phyloP scores from a whole-genome alignment of 2,888 invertebrate genomes.

The Brenthis daphne region DNA sequence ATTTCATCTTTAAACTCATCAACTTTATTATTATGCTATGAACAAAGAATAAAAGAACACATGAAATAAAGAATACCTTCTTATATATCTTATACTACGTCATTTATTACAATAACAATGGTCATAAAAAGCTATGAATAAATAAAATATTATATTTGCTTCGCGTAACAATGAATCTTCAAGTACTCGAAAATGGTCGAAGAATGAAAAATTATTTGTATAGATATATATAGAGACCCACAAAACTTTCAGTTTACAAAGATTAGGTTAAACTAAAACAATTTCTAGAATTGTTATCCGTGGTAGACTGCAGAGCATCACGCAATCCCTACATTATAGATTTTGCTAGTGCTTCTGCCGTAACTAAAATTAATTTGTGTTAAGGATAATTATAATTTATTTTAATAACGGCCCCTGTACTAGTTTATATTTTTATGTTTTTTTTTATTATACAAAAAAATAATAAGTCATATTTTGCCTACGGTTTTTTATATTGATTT shows the following conservation, averaged over 20 bases:
- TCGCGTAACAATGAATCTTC: too few relatives aligned
- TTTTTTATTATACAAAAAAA: neutral
- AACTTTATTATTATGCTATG: too few relatives aligned
- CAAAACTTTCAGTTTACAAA: slow-evolving; percentile 6
- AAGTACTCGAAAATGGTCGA: neutral
- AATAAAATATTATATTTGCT: too few relatives aligned
- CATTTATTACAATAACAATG: too few relatives aligned
- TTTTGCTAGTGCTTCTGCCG: slow-evolving; percentile 8
- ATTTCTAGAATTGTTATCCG: slow-evolving; percentile 19
- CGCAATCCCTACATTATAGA: slow-evolving; percentile 22
- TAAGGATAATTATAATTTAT: slow-evolving; percentile 5
- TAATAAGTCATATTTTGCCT: too few relatives aligned
- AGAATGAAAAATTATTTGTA: neutral
- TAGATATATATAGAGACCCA: slow-evolving; percentile 1
- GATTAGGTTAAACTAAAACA: slow-evolving; percentile 18
- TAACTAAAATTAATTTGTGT: slow-evolving; percentile 12
- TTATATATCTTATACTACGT: too few relatives aligned
- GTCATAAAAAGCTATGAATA: too few relatives aligned
- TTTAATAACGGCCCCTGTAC: neutral
- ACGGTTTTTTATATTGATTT: too few relatives aligned
- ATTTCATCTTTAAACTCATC: too few relatives aligned
- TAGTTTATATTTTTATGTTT: neutral
- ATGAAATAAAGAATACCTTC: too few relatives aligned
- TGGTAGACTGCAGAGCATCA: slow-evolving; percentile 18
- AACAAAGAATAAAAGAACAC: too few relatives aligned